Evolutionary conservation across 2,113 vertebrate species (phyloP), one percentile per base, ranked within the genome.

Genomic region (Recurvirostra avosetta): DNA sequence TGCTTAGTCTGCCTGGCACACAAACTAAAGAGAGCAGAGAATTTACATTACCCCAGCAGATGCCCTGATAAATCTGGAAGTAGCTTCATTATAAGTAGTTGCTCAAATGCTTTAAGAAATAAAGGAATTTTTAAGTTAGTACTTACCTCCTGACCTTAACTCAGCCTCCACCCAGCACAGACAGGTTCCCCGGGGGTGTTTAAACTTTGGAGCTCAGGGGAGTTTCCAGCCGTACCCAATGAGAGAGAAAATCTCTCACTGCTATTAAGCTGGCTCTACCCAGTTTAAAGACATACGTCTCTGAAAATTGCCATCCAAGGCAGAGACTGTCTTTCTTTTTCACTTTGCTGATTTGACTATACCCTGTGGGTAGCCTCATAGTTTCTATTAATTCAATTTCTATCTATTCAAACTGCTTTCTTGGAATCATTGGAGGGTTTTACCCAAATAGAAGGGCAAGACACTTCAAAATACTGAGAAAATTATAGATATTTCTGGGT

Each of bases 201-300:
- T 77, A 92, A 92, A 83, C 30, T 83, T 18, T 16, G n/a, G 59
- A 78, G 59, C 67, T 53, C 0, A 5, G 43, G 88, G 94, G 88
- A 90, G 96, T 90, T 92, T 38, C 91, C 78, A 66, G 32, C 38
- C 4, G 23, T 55, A 52, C 18, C 78, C 77, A 70, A 86, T 88
- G 34, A 61, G 62, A 92, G 32, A 15, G 4, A 82, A 72, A 81
- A 90, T 25, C 62, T 67, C 45, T 49, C 32, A 12, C 4, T 29
- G 27, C 73, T 55, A 5, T 36, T 81, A 76, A 78, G 11, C 61
- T n/a, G 62, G 40, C 40, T 32, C 76, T 19, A 41, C 38, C 13
- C 71, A 58, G 2, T 17, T 95, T 86, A 83, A 94, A 86, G 65
- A 43, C 3, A 0, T 23, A 79, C 0, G 1, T 21, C 18, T 83